Evolutionary conservation across 1,140 invertebrate genomes (phyloP), one percentile per base, ranked within the genome.

Genomic region (Prorops nasuta): DNA sequence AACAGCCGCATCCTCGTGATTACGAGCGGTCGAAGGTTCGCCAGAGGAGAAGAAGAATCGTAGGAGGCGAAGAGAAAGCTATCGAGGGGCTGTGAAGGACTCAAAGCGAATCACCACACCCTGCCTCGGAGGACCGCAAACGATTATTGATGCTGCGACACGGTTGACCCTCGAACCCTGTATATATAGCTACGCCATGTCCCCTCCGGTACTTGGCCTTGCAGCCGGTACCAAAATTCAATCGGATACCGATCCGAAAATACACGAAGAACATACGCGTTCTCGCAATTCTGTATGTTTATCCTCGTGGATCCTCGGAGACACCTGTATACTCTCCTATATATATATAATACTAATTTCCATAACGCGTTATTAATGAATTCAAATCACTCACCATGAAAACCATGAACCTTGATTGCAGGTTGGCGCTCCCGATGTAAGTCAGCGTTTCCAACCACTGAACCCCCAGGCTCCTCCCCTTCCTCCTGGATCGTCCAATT

Each of bases 391-490:
- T 76, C 58, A 78, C 76, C 76, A 78, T 78, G 76, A 76, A 78
- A 78, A 78, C 76, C 76, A 78, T 78, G 76, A 78, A 78, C 76
- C 74, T 78, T 78, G 76, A 77, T 78, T 78, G 74, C 76, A 78
- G 74, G 72, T 78, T 74, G 74, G 74, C 74, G 68, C 58, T 76
- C 68, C 63, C 65, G 74, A 75, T 74, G 72, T 78, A 78, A 78
- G 67, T 77, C 74, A 73, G 73, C 67, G 73, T 73, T 70, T 76
- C 71, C 66, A 69, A 65, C 72, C 73, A 71, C 66, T 63, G 56
- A 64, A 44, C 57, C 63, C 61, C 54, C 64, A 64, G 52, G 41
- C 47, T 52, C 48, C 44, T 51, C 54, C 41, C 49, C 56, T 61
- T 52, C 56, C 58, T 54, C 51, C 59, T 54, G 48, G 50, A 43